Conservation (phyloP, 2,888 invertebrate genomes). For the Orchesella flavescens region DNA sequence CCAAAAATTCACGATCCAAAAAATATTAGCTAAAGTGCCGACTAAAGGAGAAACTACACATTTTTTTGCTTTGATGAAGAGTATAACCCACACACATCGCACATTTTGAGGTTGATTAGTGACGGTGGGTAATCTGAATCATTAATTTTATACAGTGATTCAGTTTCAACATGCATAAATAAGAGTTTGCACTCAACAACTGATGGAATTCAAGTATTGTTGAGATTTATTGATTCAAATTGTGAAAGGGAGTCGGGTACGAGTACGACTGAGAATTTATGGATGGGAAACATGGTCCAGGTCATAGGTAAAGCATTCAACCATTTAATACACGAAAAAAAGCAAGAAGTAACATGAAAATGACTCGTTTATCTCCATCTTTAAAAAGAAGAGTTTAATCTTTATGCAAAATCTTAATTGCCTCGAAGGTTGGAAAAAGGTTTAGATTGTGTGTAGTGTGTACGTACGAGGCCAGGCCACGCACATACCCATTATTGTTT, state of each 20-base stretch:
- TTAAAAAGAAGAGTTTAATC: conserved; percentile 6
- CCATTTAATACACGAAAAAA: background rate
- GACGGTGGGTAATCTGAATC: conserved; percentile 30
- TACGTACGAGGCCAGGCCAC: no score
- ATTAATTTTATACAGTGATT: conserved; percentile 9
- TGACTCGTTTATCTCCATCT: conserved; percentile 31
- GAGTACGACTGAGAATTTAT: background rate
- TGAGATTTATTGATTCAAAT: conserved; percentile 11
- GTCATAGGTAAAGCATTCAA: conserved; percentile 22
- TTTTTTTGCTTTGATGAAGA: conserved; percentile 22
- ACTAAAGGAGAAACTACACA: background rate
- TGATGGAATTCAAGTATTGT: background rate
- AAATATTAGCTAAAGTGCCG: conserved; percentile 15
- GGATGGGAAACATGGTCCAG: conserved; percentile 14
- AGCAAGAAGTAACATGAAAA: background rate
- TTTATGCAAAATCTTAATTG: conserved; percentile 56
- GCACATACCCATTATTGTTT: background rate
- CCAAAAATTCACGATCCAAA: conserved; percentile 13
- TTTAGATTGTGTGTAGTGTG: conserved; percentile 18
- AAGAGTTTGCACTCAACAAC: background rate
- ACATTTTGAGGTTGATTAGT: background rate
- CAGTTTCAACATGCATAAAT: background rate
- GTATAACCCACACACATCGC: conserved; percentile 37
- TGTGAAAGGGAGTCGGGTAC: background rate
- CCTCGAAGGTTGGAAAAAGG: conserved; percentile 12